These are phyloP conservation scores for Coboldia fuscipes DNA, from an alignment of 1,140 invertebrate species.

Conservation along the genomic window DNA sequence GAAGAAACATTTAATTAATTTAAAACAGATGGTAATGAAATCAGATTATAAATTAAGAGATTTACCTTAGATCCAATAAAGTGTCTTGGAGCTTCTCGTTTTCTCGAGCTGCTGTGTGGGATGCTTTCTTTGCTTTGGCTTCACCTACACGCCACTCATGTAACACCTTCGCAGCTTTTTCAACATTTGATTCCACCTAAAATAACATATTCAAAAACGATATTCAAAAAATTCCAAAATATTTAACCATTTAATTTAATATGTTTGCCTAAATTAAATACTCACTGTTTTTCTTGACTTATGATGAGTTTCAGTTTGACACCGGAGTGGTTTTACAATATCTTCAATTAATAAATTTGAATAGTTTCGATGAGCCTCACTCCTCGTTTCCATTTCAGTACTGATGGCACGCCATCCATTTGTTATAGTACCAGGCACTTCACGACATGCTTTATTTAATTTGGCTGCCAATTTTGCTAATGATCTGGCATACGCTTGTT, in stretches of 20 bases:
- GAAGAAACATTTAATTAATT: conserved; percentile 6
- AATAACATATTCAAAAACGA: neutral
- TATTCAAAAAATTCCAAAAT: neutral
- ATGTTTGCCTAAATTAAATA: neutral
- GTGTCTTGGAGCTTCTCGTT: conserved; percentile 76
- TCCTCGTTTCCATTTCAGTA: conserved; percentile 72
- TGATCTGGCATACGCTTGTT: conserved; percentile 74
- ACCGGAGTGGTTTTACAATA: conserved; percentile 69
- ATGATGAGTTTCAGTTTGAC: conserved; percentile 44
- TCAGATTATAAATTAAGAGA: neutral
- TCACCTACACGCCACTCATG: conserved; percentile 69
- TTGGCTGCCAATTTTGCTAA: conserved; percentile 70
- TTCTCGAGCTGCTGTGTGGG: conserved; percentile 58
- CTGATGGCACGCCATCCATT: conserved; percentile 79
- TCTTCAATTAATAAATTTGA: conserved; percentile 62
- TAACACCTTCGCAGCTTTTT: conserved; percentile 62
- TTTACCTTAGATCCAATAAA: conserved; percentile 24
- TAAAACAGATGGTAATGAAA: neutral
- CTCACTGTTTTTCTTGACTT: conserved; percentile 49
- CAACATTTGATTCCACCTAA: conserved; percentile 58
- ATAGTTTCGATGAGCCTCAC: conserved; percentile 67
- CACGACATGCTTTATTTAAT: conserved; percentile 57
- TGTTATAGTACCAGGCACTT: conserved; percentile 58
- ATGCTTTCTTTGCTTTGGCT: conserved; percentile 67
- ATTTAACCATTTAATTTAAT: neutral